These are phyloP conservation scores for Antechinus flavipes DNA, from an alignment of 2,113 vertebrate species.

Conservation along the genomic window DNA sequence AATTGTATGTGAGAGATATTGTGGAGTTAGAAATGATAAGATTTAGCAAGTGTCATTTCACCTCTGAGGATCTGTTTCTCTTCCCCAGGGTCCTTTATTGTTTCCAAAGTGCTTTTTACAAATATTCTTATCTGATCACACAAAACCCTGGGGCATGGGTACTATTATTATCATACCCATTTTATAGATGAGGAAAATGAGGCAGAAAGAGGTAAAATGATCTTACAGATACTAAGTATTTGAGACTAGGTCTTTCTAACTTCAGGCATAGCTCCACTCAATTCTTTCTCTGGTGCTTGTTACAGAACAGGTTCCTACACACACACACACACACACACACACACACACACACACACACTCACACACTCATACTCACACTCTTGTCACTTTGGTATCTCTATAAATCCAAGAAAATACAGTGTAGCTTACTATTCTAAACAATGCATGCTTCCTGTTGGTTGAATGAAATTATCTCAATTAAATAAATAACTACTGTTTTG, in stretches of 20 bases:
- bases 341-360: neutral
- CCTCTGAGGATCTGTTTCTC: neutral
- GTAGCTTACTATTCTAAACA: neutral
- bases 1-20: neutral
- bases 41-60: neutral
- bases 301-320: neutral
- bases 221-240: neutral
- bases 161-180: neutral
- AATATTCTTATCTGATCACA: neutral
- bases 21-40: neutral
- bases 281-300: neutral
- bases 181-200: neutral
- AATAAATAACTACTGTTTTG: neutral
- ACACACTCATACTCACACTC: neutral
- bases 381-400: neutral
- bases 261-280: neutral
- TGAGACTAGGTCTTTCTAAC: neutral
- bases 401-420: neutral
- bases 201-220: neutral
- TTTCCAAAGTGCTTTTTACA: neutral
- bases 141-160: neutral
- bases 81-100: neutral
- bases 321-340: neutral
- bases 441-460: neutral
- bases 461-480: neutral